Evolutionary conservation across 2,797 vertebrate genomes (phyloP).

Genomic region (Danio jaintianensis): DNA sequence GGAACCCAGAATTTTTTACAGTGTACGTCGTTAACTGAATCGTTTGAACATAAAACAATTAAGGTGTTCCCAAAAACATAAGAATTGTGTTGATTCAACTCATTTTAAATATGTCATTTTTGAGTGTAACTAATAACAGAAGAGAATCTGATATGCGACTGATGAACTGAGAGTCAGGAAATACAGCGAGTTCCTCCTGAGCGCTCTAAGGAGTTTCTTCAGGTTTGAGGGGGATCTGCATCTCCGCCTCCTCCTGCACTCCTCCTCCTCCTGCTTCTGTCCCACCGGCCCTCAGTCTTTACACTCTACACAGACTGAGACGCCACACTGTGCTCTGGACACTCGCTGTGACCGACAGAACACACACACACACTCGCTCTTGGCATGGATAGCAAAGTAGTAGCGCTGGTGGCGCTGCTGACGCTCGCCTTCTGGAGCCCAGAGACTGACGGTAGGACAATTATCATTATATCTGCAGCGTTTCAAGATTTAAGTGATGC

Average conservation of each 20-base stretch:
- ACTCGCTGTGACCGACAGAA: conserved; percentile 69
- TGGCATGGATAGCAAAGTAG: conserved; percentile 86
- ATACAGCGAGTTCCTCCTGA: conserved; percentile 36
- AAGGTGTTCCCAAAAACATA: too few relatives aligned
- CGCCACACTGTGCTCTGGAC: conserved; percentile 75
- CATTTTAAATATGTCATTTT: too few relatives aligned
- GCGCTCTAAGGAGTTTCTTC: not conserved
- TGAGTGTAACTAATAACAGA: too few relatives aligned
- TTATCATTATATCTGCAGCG: not conserved
- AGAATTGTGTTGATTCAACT: too few relatives aligned
- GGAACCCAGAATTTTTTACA: too few relatives aligned
- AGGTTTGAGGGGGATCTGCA: conserved; percentile 65
- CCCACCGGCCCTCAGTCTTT: conserved; percentile 70
- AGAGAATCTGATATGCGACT: not conserved
- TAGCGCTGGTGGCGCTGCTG: conserved; percentile 81
- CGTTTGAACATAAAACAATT: too few relatives aligned
- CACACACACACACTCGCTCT: conserved; percentile 41
- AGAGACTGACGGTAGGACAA: conserved; percentile 81
- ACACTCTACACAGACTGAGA: conserved; percentile 65
- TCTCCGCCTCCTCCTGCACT: conserved; percentile 64
- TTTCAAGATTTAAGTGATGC: too few relatives aligned
- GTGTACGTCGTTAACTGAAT: too few relatives aligned
- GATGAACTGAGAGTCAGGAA: conserved; percentile 18
- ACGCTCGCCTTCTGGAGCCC: conserved; percentile 76
- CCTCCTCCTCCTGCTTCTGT: conserved; percentile 67